Percentiles rank a stretch among this genome's conserved stretches.
phyloP scores from a whole-genome alignment of 30 jellyfish, hydroid and myxozoan genomes.

The Calvadosia cruxmelitensis region DNA sequence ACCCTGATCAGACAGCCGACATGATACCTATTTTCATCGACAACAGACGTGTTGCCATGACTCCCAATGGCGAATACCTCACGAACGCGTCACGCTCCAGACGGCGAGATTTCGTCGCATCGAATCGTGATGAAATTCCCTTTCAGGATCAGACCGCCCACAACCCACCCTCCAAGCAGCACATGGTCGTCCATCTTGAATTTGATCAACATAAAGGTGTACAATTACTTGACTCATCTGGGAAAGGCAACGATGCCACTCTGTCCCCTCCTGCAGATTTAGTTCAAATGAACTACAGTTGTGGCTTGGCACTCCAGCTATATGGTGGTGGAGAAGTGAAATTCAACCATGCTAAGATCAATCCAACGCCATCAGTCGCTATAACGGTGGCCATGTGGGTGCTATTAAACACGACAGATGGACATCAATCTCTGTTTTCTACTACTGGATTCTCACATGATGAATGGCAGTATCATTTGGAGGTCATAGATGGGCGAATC shows the following conservation, averaged over 20 bases:
- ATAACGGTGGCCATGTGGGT: constrained; percentile 80
- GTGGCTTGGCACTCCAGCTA: constrained; percentile 87
- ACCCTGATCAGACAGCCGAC: constrained; percentile 2
- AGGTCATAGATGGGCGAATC: constrained; percentile 54
- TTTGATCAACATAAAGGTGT: constrained; percentile 77
- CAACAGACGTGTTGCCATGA: constrained; percentile 50
- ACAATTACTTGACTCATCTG: constrained; percentile 66
- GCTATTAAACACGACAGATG: constrained; percentile 43
- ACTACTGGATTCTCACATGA: constrained; percentile 70
- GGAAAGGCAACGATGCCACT: constrained; percentile 64
- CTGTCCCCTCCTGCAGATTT: constrained; percentile 79
- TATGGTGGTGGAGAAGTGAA: constrained; percentile 62
- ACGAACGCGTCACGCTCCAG: constrained; percentile 39
- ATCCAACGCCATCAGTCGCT: constrained; percentile 75
- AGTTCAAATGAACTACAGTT: constrained; percentile 68
- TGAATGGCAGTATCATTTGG: constrained; percentile 50
- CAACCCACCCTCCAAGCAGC: constrained; percentile 53
- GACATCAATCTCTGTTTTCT: constrained; percentile 72
- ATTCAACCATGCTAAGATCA: constrained; percentile 56
- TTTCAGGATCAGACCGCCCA: constrained; percentile 31
- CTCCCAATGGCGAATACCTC: constrained; percentile 37
- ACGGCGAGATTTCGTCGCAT: constrained; percentile 50
- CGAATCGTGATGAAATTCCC: constrained; percentile 19
- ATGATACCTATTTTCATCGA: constrained; percentile 54
- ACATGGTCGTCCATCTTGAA: constrained; percentile 55